Evolutionary conservation across 2,797 vertebrate genomes (phyloP).

Genomic region (Aselliscus stoliczkanus): DNA sequence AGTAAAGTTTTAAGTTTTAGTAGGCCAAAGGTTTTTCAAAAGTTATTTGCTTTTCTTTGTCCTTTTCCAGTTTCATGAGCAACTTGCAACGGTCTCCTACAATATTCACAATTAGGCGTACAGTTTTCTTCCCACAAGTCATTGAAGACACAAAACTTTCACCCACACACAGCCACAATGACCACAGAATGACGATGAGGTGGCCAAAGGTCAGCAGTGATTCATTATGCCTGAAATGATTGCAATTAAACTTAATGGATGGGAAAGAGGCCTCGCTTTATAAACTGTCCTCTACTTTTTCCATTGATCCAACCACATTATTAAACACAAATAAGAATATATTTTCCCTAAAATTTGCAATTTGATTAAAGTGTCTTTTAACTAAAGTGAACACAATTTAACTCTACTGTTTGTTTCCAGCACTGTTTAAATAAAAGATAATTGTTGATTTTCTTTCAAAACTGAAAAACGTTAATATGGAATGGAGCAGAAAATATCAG

Average conservation of each 20-base stretch:
- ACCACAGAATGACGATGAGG: conserved; percentile 34
- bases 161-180: conserved; percentile 42
- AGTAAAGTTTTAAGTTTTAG: neutral
- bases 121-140: conserved; percentile 52
- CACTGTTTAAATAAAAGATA: neutral
- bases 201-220: neutral
- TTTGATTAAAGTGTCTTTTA: neutral
- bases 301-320: conserved; percentile 32
- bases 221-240: conserved; percentile 54
- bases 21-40: neutral
- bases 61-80: neutral
- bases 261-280: conserved; percentile 30
- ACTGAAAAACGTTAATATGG: neutral
- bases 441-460: neutral
- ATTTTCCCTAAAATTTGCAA: conserved; percentile 46
- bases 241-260: conserved; percentile 66
- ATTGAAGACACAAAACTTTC: conserved; percentile 47
- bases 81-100: neutral
- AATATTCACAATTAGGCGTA: neutral
- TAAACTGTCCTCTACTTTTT: neutral
- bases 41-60: neutral
- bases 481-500: neutral
- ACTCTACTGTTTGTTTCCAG: neutral
- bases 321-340: conserved; percentile 43
- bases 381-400: neutral